Evolutionary conservation across 2,888 invertebrate genomes (phyloP).

Genomic region (Stenodera caucasica): DNA sequence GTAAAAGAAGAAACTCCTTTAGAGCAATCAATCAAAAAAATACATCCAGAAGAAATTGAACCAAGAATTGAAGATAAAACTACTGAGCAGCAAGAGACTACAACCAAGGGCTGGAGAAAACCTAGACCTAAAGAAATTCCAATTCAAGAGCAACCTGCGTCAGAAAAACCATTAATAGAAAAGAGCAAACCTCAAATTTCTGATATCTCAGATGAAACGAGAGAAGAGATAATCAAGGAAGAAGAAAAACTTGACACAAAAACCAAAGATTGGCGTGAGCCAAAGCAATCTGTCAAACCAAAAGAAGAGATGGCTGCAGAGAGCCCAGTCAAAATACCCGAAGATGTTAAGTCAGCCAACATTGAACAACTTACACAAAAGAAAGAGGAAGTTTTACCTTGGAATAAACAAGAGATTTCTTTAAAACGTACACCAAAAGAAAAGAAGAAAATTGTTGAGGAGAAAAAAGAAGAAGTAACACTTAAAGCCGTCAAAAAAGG

Average conservation of each 20-base stretch:
- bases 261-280: slow-evolving; percentile 28
- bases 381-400: slow-evolving; percentile 52
- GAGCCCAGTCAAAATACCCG: slow-evolving; percentile 22
- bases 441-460: slow-evolving; percentile 58
- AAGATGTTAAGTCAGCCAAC: slow-evolving; percentile 20
- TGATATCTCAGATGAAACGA: background rate
- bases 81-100: background rate
- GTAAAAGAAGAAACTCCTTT: background rate
- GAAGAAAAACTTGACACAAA: slow-evolving; percentile 43
- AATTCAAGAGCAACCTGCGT: slow-evolving; percentile 13
- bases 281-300: slow-evolving; percentile 35
- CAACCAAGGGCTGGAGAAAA: slow-evolving; percentile 7
- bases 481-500: slow-evolving; percentile 46
- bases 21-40: background rate
- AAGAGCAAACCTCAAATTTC: slow-evolving; percentile 22
- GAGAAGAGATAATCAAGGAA: slow-evolving; percentile 22
- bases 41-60: background rate
- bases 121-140: too few species aligned
- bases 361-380: slow-evolving; percentile 16
- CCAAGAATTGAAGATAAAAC: background rate
- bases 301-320: slow-evolving; percentile 15
- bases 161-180: slow-evolving; percentile 22
- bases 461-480: slow-evolving; percentile 47
- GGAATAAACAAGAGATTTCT: slow-evolving; percentile 65
- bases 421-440: slow-evolving; percentile 55